Conservation (phyloP, 2,797 vertebrate genomes). For the Nothura maculosa region DNA sequence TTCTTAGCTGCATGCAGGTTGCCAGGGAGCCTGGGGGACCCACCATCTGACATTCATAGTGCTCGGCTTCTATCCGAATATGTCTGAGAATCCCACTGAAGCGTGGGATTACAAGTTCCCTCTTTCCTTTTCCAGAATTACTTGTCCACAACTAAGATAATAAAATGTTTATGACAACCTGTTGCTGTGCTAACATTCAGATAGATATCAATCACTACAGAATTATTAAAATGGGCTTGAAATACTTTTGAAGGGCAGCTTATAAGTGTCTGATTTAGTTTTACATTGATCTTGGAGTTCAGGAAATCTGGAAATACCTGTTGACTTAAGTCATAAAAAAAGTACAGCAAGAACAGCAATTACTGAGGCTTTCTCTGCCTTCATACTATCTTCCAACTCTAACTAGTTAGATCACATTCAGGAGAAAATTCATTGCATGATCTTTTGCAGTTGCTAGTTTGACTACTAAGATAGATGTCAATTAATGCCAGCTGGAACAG, state of each 20-base stretch:
- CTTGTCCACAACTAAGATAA: slow-evolving; percentile 40
- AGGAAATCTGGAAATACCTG: background rate
- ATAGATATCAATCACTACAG: background rate
- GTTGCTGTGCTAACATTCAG: background rate
- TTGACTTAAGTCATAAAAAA: background rate
- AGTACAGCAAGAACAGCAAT: background rate
- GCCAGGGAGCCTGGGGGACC: slow-evolving; percentile 75
- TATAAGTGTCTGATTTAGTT: background rate
- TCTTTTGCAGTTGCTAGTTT: background rate
- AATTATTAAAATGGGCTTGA: background rate
- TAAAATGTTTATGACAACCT: background rate
- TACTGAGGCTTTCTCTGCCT: background rate
- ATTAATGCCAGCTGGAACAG: background rate
- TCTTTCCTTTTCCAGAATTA: slow-evolving; percentile 28
- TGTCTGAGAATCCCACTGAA: slow-evolving; percentile 65
- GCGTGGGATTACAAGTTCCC: slow-evolving; percentile 38
- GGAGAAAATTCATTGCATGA: slow-evolving; percentile 21
- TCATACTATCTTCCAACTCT: slow-evolving; percentile 23
- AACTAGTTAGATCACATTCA: background rate
- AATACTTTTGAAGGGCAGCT: slow-evolving; percentile 6
- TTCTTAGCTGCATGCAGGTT: slow-evolving; percentile 60
- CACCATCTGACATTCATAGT: slow-evolving; percentile 71
- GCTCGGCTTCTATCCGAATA: slow-evolving; percentile 36
- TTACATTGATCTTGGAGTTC: background rate
- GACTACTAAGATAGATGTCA: background rate